These are phyloP conservation scores for Tethea ocularis DNA, from an alignment of 2,888 invertebrate species.

Conservation along the genomic window DNA sequence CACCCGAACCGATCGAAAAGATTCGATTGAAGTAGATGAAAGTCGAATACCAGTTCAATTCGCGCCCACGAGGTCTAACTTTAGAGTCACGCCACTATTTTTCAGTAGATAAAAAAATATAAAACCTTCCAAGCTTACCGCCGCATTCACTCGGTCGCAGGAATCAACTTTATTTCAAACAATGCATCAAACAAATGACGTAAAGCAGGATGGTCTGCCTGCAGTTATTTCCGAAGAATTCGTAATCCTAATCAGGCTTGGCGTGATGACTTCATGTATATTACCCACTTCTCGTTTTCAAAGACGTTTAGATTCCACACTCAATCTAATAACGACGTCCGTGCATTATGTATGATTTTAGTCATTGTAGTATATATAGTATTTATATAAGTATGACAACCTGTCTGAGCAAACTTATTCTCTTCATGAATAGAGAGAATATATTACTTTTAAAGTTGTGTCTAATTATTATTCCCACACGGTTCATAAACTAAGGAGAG, in stretches of 20 bases:
- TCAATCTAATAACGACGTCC: neutral
- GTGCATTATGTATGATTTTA: neutral
- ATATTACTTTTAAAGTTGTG: no score
- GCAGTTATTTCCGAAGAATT: neutral
- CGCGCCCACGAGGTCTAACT: no score
- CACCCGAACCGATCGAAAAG: neutral
- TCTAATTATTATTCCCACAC: no score
- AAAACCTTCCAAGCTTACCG: no score
- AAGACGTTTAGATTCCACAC: neutral
- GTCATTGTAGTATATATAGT: neutral
- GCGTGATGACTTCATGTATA: neutral
- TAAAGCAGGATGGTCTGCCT: neutral
- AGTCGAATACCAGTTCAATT: no score
- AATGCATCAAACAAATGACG: no score
- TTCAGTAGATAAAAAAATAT: no score
- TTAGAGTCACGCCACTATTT: no score
- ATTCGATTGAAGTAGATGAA: no score
- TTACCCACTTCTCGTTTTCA: neutral
- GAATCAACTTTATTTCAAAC: neutral
- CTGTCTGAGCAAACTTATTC: neutral
- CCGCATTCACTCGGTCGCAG: no score
- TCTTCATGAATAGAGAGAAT: no score
- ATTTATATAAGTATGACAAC: neutral
- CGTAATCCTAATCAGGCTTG: neutral
- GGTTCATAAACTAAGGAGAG: no score